Conservation (phyloP, 2,888 invertebrate species). For the Heteropelma amictum region DNA sequence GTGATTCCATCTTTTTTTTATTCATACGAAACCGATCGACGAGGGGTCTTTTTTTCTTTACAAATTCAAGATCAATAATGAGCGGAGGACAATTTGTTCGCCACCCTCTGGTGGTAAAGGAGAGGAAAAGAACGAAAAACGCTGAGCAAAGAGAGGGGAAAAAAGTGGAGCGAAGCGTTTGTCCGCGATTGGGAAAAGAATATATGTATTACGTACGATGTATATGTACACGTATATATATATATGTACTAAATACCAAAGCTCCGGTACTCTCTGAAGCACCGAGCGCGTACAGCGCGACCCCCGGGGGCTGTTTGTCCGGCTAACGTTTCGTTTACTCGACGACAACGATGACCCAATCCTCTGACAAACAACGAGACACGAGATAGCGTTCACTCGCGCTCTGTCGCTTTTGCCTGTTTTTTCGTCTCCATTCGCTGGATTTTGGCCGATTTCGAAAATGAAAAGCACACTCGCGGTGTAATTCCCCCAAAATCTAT, state of each 20-base stretch:
- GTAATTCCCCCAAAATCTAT: too few species aligned
- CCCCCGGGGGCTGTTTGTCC: constrained; percentile 59
- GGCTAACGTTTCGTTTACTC: constrained; percentile 62
- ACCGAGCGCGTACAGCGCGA: constrained; percentile 26
- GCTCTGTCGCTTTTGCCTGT: neutral
- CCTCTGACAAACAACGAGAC: constrained; percentile 55
- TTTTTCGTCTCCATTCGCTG: constrained; percentile 4
- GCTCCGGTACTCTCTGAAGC: constrained; percentile 43
- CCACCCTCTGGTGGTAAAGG: neutral
- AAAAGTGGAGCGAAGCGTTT: constrained; percentile 32
- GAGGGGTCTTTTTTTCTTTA: neutral
- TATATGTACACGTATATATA: neutral
- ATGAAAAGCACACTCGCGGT: constrained; percentile 27
- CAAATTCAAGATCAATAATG: constrained; percentile 10
- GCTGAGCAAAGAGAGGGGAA: constrained; percentile 55
- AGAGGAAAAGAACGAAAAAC: neutral
- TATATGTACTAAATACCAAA: constrained; percentile 9
- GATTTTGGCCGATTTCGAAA: neutral
- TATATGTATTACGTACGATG: neutral
- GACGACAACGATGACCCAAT: constrained; percentile 61
- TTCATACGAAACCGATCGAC: neutral
- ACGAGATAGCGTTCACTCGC: constrained; percentile 44
- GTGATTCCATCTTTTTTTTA: neutral
- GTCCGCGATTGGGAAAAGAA: constrained; percentile 14
- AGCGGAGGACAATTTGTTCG: neutral